These are phyloP conservation scores for Blera fallax DNA, from an alignment of 2,888 invertebrate species.

Conservation along the genomic window DNA sequence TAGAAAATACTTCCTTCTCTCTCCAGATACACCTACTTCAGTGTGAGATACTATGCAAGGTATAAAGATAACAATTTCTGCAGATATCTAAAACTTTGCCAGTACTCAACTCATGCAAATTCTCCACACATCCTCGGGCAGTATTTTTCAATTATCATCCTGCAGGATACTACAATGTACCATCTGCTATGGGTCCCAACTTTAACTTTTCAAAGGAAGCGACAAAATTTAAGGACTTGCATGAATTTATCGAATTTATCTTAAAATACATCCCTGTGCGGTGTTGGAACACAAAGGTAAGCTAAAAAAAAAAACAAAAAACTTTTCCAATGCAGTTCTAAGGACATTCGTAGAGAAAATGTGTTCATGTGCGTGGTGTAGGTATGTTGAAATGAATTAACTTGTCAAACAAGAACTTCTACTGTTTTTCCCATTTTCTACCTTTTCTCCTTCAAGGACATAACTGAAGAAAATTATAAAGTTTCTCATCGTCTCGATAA, in stretches of 20 bases:
- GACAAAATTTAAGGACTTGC: neutral
- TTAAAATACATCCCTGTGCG: neutral
- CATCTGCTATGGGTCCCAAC: neutral
- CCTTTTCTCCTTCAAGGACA: neutral
- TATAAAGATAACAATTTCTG: slow-evolving; percentile 6
- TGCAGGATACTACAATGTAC: neutral
- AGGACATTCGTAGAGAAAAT: neutral
- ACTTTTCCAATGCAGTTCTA: slow-evolving; percentile 29
- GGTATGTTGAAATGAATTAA: slow-evolving; percentile 26
- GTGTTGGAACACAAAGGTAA: neutral
- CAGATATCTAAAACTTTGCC: slow-evolving; percentile 6
- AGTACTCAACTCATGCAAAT: neutral
- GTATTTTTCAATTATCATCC: slow-evolving; percentile 51
- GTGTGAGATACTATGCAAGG: too few relatives aligned
- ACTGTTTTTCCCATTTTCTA: neutral
- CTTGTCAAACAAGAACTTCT: slow-evolving; percentile 23
- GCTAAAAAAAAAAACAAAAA: slow-evolving; percentile 10
- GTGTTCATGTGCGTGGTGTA: neutral
- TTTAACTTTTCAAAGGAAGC: neutral
- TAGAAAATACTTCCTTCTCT: slow-evolving; percentile 18
- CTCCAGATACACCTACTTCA: neutral
- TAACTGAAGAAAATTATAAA: slow-evolving; percentile 22
- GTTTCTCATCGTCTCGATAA: slow-evolving; percentile 41
- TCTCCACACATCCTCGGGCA: neutral
- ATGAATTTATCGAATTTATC: slow-evolving; percentile 6